Conservation (phyloP, 2,113 vertebrate species). For the Tachuris rubrigastra region DNA sequence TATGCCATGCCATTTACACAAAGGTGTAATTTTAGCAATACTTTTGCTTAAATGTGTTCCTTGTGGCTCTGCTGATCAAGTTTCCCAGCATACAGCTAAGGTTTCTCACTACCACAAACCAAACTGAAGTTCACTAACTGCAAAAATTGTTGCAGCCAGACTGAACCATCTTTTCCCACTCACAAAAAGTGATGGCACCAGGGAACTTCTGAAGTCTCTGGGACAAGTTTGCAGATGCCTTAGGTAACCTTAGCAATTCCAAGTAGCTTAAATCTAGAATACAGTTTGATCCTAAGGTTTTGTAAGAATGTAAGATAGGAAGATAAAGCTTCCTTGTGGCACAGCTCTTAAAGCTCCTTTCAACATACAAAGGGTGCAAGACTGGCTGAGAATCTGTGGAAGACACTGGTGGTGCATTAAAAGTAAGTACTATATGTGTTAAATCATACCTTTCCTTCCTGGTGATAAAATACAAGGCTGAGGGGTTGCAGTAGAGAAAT, state of each 20-base stretch:
- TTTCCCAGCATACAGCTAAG: neutral
- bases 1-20: neutral
- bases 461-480: neutral
- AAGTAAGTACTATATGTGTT: neutral
- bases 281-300: neutral
- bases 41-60: neutral
- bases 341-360: neutral
- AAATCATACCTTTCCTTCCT: neutral
- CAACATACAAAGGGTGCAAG: rapidly evolving
- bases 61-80: neutral
- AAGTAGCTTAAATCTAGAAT: neutral
- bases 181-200: neutral
- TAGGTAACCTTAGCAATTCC: neutral
- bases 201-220: neutral
- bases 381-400: neutral
- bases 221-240: neutral
- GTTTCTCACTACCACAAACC: neutral
- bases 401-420: neutral
- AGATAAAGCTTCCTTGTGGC: neutral
- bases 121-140: neutral
- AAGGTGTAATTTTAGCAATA: neutral
- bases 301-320: neutral
- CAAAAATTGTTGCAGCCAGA: neutral
- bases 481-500: neutral
- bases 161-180: neutral